phyloP scores from a whole-genome alignment of 2,113 vertebrate species.

The Antennarius striatus region DNA sequence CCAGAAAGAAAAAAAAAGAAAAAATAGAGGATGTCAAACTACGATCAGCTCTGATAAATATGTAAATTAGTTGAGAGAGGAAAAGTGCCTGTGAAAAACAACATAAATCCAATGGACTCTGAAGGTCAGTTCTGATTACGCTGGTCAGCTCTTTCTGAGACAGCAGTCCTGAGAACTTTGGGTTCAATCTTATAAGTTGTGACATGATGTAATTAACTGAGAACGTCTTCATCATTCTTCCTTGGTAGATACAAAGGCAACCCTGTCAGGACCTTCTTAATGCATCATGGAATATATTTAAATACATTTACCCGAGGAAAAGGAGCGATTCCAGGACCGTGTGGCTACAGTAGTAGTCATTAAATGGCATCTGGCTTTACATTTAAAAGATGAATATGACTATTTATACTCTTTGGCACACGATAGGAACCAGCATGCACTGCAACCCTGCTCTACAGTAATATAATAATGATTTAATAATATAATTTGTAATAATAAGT shows the following conservation, averaged over 20 bases:
- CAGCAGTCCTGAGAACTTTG: slow-evolving; percentile 65
- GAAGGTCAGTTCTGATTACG: slow-evolving; percentile 82
- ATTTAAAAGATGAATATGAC: slow-evolving; percentile 30
- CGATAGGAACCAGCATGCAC: slow-evolving; percentile 4
- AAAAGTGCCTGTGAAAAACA: slow-evolving; percentile 87
- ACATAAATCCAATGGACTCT: slow-evolving; percentile 85
- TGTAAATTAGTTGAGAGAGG: slow-evolving; percentile 85
- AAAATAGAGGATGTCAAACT: slow-evolving; percentile 81
- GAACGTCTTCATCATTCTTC: slow-evolving; percentile 65
- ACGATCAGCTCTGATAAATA: slow-evolving; percentile 92
- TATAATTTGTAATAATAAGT: slow-evolving; percentile 14
- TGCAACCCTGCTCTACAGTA: neutral
- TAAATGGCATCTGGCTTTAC: slow-evolving; percentile 21
- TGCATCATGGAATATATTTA: slow-evolving; percentile 59
- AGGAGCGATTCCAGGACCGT: neutral
- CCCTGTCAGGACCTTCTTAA: slow-evolving; percentile 46
- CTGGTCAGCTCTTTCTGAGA: slow-evolving; percentile 81
- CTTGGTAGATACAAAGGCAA: slow-evolving; percentile 50
- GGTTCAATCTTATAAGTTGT: slow-evolving; percentile 72
- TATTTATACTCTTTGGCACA: slow-evolving; percentile 23
- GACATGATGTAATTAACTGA: slow-evolving; percentile 77
- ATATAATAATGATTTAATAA: slow-evolving; percentile 41
- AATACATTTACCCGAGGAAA: slow-evolving; percentile 41
- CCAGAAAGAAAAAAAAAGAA: slow-evolving; percentile 62
- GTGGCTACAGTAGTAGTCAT: neutral